Evolutionary conservation across 2,888 invertebrate species (phyloP).

Genomic region (Xanthostigma xanthostigma): DNA sequence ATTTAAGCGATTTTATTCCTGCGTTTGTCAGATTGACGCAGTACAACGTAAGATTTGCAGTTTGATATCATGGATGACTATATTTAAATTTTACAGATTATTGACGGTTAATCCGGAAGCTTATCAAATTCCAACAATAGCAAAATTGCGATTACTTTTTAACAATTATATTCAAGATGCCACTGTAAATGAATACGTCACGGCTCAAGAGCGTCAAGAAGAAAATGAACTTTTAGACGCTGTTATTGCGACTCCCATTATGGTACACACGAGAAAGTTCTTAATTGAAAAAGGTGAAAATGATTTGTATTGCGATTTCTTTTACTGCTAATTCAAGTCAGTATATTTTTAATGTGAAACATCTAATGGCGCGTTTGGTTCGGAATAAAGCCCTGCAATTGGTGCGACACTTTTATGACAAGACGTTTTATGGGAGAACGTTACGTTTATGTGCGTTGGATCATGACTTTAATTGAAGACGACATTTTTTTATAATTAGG

Average conservation of each 20-base stretch:
- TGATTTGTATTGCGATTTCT: not conserved
- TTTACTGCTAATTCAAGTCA: not conserved
- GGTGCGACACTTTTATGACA: no score
- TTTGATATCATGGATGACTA: no score
- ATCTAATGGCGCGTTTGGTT: no score
- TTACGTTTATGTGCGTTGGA: no score
- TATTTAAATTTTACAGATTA: slow-evolving; percentile 34
- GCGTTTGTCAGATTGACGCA: no score
- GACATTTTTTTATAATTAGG: no score
- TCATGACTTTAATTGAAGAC: no score
- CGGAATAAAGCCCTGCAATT: no score
- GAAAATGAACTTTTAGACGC: slow-evolving; percentile 67
- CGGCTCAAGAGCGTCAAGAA: slow-evolving; percentile 58
- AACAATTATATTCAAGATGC: slow-evolving; percentile 77
- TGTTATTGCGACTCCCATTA: slow-evolving; percentile 59
- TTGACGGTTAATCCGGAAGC: slow-evolving; percentile 45
- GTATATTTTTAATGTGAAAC: not conserved
- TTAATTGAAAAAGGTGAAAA: slow-evolving; percentile 37
- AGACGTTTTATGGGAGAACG: no score
- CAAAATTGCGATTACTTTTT: slow-evolving; percentile 54
- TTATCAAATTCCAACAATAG: slow-evolving; percentile 55
- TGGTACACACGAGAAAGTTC: slow-evolving; percentile 55
- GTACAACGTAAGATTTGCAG: no score
- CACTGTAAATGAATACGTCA: slow-evolving; percentile 59
- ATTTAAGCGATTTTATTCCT: no score